These are phyloP conservation scores for Gobius niger DNA, from an alignment of 2,113 vertebrate genomes.

Conservation along the genomic window DNA sequence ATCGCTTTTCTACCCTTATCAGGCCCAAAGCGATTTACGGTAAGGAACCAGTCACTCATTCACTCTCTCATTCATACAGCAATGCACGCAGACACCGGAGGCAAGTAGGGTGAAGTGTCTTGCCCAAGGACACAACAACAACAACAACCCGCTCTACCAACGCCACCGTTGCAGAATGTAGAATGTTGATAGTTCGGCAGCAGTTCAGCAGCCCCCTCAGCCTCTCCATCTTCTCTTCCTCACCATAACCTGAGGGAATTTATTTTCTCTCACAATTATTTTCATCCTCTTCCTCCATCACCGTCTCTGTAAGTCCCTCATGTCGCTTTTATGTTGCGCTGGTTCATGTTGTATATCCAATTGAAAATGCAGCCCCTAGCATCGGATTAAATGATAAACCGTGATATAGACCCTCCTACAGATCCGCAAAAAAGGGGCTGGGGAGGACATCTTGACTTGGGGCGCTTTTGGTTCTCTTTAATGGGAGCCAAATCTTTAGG, in stretches of 20 bases:
- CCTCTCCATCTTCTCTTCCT: background rate
- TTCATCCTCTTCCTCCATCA: background rate
- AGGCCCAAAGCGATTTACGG: too few species aligned
- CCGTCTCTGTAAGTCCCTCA: too few species aligned
- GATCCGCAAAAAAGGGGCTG: slow-evolving; percentile 64
- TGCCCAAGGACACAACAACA: too few species aligned
- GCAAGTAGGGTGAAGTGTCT: too few species aligned
- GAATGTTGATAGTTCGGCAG: background rate
- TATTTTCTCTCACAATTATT: background rate
- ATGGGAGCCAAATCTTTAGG: too few species aligned
- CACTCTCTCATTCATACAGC: too few species aligned
- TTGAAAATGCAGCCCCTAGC: slow-evolving; percentile 58
- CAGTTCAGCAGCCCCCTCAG: background rate
- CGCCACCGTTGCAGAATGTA: too few species aligned
- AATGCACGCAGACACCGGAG: too few species aligned
- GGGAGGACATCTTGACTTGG: slow-evolving; percentile 61
- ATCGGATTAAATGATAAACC: slow-evolving; percentile 73
- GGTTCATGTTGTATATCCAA: slow-evolving; percentile 62
- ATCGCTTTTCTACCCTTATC: too few species aligned
- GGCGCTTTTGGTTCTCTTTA: slow-evolving; percentile 37
- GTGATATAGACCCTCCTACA: slow-evolving; percentile 67
- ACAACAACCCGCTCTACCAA: too few species aligned
- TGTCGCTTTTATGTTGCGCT: slow-evolving; percentile 33
- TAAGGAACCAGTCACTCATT: too few species aligned
- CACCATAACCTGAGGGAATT: background rate